Percentiles rank a stretch among this genome's conserved stretches.
Evolutionary conservation across 2,113 vertebrate species (phyloP).

Genomic region (Tragelaphus strepsiceros): DNA sequence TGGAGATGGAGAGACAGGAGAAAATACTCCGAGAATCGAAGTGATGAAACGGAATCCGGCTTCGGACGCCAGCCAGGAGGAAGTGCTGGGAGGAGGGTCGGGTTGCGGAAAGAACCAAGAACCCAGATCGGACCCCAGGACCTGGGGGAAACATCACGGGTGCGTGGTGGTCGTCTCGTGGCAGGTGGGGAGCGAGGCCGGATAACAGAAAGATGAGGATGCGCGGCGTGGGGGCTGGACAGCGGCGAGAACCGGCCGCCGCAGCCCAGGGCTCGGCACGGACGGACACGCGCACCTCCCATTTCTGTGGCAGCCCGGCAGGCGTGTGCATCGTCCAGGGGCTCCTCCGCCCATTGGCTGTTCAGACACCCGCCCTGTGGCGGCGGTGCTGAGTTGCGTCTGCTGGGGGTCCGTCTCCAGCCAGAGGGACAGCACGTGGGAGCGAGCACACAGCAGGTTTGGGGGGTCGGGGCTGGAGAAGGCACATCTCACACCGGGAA

Average conservation of each 20-base stretch:
- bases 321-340: neutral
- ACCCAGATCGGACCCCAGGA: too few relatives aligned
- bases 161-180: neutral
- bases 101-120: neutral
- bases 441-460: neutral
- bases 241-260: rapidly evolving
- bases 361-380: neutral
- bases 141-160: neutral
- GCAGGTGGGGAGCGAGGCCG: neutral
- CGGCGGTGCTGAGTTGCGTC: neutral
- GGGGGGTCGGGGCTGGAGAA: neutral
- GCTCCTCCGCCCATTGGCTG: neutral
- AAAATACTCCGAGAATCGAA: neutral
- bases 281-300: neutral
- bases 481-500: neutral
- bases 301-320: neutral
- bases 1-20: neutral
- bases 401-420: neutral
- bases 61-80: neutral
- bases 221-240: neutral
- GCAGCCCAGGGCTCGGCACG: neutral
- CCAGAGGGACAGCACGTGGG: neutral
- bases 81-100: neutral
- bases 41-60: rapidly evolving
- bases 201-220: neutral